Percentiles rank a stretch among this genome's conserved stretches.
These are phyloP conservation scores for Actinia equina DNA, from an alignment of 64 coral and sea anemone genomes.

Conservation along the genomic window DNA sequence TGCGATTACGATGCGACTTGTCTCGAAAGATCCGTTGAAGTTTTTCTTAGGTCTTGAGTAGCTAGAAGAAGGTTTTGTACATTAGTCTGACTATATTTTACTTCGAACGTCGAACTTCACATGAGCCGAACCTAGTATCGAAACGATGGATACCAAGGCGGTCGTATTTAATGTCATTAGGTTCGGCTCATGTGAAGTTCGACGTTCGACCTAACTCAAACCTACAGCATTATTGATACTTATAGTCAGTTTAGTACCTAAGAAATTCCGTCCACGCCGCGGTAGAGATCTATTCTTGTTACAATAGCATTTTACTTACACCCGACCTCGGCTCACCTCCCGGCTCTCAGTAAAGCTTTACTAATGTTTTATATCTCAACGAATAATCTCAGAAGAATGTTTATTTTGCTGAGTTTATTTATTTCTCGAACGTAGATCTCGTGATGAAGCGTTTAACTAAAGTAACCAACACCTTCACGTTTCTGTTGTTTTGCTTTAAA, in stretches of 20 bases:
- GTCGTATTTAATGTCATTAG: too few species aligned
- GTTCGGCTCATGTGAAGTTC: too few species aligned
- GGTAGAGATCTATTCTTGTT: background rate
- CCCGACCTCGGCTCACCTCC: background rate
- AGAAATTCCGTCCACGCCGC: background rate
- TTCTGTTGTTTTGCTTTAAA: background rate
- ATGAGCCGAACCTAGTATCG: too few species aligned
- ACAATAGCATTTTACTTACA: background rate
- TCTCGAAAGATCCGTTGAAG: too few species aligned
- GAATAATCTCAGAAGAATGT: conserved; percentile 1
- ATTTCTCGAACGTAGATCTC: background rate
- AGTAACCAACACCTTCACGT: background rate
- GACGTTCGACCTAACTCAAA: too few species aligned
- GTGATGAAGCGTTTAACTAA: background rate
- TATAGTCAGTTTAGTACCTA: too few species aligned
- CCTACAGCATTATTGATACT: too few species aligned
- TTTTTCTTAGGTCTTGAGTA: too few species aligned
- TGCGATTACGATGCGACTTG: background rate
- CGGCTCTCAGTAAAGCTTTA: background rate
- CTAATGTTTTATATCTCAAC: conserved; percentile 8
- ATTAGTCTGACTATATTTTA: too few species aligned
- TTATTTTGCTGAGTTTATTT: conserved; percentile 6
- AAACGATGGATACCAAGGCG: too few species aligned
- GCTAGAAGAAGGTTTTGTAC: too few species aligned
- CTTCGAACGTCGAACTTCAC: too few species aligned